Conservation (phyloP, 2,888 invertebrate species). For the Pterobdella sp. region DNA sequence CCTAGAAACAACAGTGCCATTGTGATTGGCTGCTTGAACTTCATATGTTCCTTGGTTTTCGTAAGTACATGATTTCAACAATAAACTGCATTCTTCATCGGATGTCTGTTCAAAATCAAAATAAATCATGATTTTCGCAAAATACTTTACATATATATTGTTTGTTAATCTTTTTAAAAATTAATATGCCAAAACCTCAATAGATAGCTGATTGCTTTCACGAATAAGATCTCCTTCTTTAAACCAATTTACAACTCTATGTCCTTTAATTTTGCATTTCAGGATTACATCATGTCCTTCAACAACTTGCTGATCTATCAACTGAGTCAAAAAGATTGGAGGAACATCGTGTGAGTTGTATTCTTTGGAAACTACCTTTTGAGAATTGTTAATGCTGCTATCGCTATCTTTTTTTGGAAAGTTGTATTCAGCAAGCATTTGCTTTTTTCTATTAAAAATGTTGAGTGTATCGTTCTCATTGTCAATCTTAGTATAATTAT, state of each 20-base stretch:
- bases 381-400: background rate
- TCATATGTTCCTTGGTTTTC: background rate
- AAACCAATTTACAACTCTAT: background rate
- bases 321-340: background rate
- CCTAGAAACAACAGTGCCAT: background rate
- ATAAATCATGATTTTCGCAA: background rate
- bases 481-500: conserved; percentile 8
- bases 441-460: background rate
- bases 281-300: background rate
- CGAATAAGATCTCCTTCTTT: background rate
- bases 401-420: conserved; percentile 6
- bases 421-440: conserved; percentile 5
- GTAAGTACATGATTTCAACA: background rate
- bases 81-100: background rate
- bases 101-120: no score
- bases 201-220: background rate
- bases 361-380: background rate
- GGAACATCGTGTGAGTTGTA: background rate
- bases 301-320: background rate
- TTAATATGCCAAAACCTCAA: no score
- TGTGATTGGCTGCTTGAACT: background rate
- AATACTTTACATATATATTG: no score
- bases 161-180: no score
- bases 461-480: conserved; percentile 5
- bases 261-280: background rate